Evolutionary conservation across 92 coral and sea anemone genomes (phyloP).

Genomic region (Galaxea fascicularis): DNA sequence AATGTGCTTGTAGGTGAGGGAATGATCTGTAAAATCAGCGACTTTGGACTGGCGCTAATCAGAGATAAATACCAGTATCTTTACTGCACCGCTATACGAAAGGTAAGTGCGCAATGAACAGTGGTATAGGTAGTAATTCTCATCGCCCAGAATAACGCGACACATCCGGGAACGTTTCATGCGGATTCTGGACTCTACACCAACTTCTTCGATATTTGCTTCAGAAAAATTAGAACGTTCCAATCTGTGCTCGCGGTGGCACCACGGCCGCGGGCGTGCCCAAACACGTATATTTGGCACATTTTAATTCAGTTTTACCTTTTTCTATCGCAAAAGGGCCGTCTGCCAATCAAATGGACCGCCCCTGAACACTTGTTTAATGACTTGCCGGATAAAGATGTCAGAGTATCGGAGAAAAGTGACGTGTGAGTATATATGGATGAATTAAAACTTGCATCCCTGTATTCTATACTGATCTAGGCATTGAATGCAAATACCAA

Average conservation of each 20-base stretch:
- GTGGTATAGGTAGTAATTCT: background rate
- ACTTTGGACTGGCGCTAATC: constrained; percentile 63
- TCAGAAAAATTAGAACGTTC: too few relatives aligned
- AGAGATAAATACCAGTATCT: constrained; percentile 58
- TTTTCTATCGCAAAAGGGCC: constrained; percentile 19
- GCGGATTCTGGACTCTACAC: too few relatives aligned
- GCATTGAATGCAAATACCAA: too few relatives aligned
- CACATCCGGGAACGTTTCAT: too few relatives aligned
- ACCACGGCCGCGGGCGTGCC: too few relatives aligned
- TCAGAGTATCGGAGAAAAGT: constrained; percentile 56
- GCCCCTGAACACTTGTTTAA: constrained; percentile 64
- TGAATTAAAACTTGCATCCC: background rate
- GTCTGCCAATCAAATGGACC: constrained; percentile 66
- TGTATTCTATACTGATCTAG: background rate
- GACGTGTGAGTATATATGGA: constrained; percentile 52
- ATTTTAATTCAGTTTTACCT: background rate
- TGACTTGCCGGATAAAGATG: constrained; percentile 32
- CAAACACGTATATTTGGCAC: background rate
- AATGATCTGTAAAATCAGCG: constrained; percentile 54
- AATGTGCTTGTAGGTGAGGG: constrained; percentile 57
- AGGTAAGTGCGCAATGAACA: constrained; percentile 12
- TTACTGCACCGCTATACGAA: constrained; percentile 51
- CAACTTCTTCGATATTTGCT: too few relatives aligned
- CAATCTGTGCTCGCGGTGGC: too few relatives aligned
- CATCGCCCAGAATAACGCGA: too few relatives aligned